Percentiles rank a stretch among this genome's conserved stretches.
Conservation (phyloP, 1,140 invertebrate species). For the Drosophila sulfurigaster region DNA sequence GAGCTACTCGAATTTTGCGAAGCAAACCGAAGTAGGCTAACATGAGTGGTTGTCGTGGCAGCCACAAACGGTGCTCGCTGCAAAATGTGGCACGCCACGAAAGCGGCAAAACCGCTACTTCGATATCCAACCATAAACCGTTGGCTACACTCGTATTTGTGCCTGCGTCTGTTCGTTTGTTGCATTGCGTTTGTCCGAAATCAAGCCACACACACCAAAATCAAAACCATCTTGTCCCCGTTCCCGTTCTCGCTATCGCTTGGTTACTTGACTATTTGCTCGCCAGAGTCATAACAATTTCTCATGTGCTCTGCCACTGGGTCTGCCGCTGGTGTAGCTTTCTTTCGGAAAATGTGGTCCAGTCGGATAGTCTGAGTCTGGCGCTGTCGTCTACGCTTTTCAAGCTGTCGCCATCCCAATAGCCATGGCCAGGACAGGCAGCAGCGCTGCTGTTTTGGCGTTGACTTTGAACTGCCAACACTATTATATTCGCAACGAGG, state of each 20-base stretch:
- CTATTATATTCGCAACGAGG: slow-evolving; percentile 30
- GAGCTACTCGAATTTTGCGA: slow-evolving; percentile 46
- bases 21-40: slow-evolving; percentile 64
- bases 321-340: slow-evolving; percentile 53
- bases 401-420: slow-evolving; percentile 52
- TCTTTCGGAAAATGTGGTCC: slow-evolving; percentile 82
- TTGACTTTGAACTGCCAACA: slow-evolving; percentile 69
- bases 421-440: slow-evolving; percentile 28
- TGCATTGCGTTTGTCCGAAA: slow-evolving; percentile 47
- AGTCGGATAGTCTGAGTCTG: slow-evolving; percentile 56
- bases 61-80: slow-evolving; percentile 34
- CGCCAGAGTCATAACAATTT: slow-evolving; percentile 45
- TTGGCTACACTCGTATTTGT: slow-evolving; percentile 10
- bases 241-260: neutral
- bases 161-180: slow-evolving; percentile 22
- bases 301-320: slow-evolving; percentile 24
- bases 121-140: slow-evolving; percentile 64
- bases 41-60: slow-evolving; percentile 27
- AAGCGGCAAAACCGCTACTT: slow-evolving; percentile 70
- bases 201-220: slow-evolving; percentile 68
- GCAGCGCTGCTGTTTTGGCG: slow-evolving; percentile 52
- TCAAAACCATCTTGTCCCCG: slow-evolving; percentile 57
- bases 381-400: slow-evolving; percentile 22
- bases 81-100: slow-evolving; percentile 70
- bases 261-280: neutral